Conservation (phyloP, 2,888 invertebrate species). For the Chymomyza procnemis region DNA sequence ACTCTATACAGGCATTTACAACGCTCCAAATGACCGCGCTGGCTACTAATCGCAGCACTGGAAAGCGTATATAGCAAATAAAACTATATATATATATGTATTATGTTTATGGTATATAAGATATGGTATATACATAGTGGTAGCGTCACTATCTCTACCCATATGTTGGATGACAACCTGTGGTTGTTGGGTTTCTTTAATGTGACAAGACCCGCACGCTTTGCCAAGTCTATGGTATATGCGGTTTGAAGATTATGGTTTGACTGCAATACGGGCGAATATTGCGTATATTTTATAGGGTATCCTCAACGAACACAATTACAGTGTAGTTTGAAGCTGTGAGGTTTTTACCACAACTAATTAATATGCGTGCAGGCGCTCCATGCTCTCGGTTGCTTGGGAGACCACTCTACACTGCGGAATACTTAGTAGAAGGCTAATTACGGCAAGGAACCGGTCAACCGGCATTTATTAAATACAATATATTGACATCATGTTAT, state of each 20-base stretch:
- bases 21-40: not conserved
- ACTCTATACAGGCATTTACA: not conserved
- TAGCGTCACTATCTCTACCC: not conserved
- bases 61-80: not conserved
- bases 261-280: not conserved
- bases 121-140: not conserved
- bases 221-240: no score
- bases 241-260: not conserved
- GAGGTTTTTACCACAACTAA: not conserved
- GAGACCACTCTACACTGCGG: not conserved
- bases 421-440: slow-evolving; percentile 31
- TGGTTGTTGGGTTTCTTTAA: not conserved
- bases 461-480: slow-evolving; percentile 7
- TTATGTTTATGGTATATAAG: not conserved
- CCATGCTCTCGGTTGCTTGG: not conserved
- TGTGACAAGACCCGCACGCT: not conserved
- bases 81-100: not conserved
- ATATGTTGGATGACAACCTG: not conserved
- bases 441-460: slow-evolving; percentile 53
- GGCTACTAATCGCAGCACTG: not conserved
- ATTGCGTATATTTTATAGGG: not conserved
- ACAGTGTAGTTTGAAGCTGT: not conserved
- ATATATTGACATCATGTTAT: not conserved
- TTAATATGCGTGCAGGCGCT: not conserved
- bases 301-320: not conserved